A percentile compares a stretch with the other conserved stretches of the same genome.
Evolutionary conservation across 2,888 invertebrate species (phyloP).

Genomic region (Tanaodytes sp.): DNA sequence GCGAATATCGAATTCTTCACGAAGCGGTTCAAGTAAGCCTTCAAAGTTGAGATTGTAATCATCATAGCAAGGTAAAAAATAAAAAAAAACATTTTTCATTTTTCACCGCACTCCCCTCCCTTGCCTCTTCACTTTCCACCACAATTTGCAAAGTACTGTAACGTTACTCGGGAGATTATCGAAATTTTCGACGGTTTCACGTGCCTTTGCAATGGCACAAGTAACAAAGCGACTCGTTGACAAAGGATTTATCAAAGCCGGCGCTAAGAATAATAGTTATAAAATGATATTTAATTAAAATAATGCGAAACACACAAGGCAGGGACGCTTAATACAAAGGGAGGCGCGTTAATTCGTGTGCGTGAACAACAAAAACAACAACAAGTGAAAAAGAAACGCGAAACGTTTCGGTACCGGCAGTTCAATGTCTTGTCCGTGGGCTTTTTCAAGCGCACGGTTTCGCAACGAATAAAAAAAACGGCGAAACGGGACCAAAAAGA

Average conservation of each 20-base stretch:
- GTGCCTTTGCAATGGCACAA: conserved; percentile 19
- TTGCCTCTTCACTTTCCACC: no score
- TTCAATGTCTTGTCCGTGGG: conserved; percentile 59
- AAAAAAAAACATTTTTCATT: no score
- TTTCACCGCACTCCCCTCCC: no score
- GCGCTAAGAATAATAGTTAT: conserved; percentile 11
- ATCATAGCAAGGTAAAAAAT: no score
- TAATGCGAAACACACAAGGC: conserved; percentile 28
- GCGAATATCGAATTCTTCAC: conserved; percentile 47
- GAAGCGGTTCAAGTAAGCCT: conserved; percentile 47
- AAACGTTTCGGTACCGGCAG: conserved; percentile 62
- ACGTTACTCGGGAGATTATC: conserved; percentile 27
- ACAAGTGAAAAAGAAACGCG: no score
- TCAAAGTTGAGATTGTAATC: conserved; percentile 35
- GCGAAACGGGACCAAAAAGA: conserved; percentile 68
- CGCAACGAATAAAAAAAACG: conserved; percentile 59
- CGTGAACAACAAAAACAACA: no score
- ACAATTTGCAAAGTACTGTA: conserved; percentile 36
- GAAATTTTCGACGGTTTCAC: conserved; percentile 20
- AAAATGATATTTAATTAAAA: conserved; percentile 22
- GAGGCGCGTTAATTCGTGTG: no score
- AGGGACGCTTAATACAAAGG: no score
- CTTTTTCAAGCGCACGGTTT: conserved; percentile 62
- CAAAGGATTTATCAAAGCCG: conserved; percentile 8
- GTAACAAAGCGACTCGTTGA: conserved; percentile 8